Evolutionary conservation across 2,113 vertebrate species (phyloP).

Genomic region (Crotalus tigris): DNA sequence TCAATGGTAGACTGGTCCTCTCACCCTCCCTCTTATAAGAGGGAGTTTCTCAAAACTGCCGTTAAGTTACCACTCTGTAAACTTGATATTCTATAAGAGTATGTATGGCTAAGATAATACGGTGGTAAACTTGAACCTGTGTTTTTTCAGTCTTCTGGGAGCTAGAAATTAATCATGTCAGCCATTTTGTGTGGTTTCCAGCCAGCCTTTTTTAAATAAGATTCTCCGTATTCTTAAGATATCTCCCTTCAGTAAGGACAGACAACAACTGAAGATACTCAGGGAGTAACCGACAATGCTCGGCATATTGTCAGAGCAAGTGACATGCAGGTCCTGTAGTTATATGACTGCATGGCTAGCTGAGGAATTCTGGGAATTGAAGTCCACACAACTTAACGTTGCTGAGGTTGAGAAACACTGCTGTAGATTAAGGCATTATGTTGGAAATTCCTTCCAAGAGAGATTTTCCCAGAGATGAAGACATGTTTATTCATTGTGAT

Average conservation of each 20-base stretch:
- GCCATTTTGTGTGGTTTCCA: neutral
- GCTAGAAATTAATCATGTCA: neutral
- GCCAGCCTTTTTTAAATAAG: neutral
- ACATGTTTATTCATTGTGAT: neutral
- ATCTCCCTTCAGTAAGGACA: neutral
- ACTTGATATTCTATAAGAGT: neutral
- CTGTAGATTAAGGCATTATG: neutral
- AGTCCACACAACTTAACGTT: neutral
- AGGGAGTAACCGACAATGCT: slow-evolving; percentile 19
- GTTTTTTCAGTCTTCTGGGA: neutral
- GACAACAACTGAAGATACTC: fast-evolving
- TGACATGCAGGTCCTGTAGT: fast-evolving
- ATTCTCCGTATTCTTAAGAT: neutral
- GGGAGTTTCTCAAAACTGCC: neutral
- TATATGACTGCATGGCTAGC: neutral
- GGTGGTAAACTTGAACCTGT: neutral
- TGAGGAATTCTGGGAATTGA: neutral
- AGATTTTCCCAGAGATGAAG: fast-evolving
- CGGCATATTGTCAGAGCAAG: neutral
- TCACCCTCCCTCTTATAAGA: neutral
- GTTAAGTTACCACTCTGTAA: neutral
- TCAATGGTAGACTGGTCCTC: neutral
- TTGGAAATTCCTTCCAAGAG: neutral
- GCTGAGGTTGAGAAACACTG: neutral
- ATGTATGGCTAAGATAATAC: no score